These are phyloP conservation scores for Noctuana brunneofusca DNA, from an alignment of 2,888 invertebrate species.

Conservation along the genomic window DNA sequence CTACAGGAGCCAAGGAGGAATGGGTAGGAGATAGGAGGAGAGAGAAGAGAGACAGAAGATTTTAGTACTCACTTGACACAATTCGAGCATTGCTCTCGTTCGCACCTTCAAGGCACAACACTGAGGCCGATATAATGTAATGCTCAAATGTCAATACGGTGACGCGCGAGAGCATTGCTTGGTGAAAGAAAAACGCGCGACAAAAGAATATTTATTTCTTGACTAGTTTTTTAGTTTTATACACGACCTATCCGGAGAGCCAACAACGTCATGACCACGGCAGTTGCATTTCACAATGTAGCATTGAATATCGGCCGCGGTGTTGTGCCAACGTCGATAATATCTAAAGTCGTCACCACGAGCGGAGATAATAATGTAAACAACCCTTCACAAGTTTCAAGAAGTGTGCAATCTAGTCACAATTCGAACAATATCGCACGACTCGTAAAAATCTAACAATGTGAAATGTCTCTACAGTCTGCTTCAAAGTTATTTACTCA, in stretches of 20 bases:
- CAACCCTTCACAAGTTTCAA: constrained; percentile 25
- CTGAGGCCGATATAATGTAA: constrained; percentile 64
- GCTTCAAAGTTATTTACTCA: background rate
- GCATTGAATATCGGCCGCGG: constrained; percentile 68
- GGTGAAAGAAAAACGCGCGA: constrained; percentile 41
- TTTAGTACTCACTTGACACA: constrained; percentile 65
- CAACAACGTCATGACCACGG: constrained; percentile 71
- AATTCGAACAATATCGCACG: background rate
- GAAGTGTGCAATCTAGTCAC: constrained; percentile 9
- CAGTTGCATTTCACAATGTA: constrained; percentile 53
- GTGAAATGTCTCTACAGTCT: background rate
- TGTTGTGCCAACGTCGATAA: constrained; percentile 56
- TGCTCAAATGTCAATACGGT: constrained; percentile 39
- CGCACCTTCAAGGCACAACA: constrained; percentile 67
- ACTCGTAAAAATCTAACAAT: constrained; percentile 3
- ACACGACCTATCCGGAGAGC: constrained; percentile 27
- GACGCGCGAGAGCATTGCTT: constrained; percentile 74
- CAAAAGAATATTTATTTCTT: constrained; percentile 22
- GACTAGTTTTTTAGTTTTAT: constrained; percentile 4
- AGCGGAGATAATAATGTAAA: constrained; percentile 28
- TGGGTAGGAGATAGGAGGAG: constrained; percentile 42
- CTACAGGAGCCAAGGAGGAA: constrained; percentile 57
- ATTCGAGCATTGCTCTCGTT: constrained; percentile 72
- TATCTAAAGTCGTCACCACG: constrained; percentile 24
- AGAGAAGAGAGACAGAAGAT: constrained; percentile 45